Evolutionary conservation across 2,113 vertebrate species (phyloP), one percentile per base, ranked within the genome.

Genomic region (Ornithorhynchus anatinus): DNA sequence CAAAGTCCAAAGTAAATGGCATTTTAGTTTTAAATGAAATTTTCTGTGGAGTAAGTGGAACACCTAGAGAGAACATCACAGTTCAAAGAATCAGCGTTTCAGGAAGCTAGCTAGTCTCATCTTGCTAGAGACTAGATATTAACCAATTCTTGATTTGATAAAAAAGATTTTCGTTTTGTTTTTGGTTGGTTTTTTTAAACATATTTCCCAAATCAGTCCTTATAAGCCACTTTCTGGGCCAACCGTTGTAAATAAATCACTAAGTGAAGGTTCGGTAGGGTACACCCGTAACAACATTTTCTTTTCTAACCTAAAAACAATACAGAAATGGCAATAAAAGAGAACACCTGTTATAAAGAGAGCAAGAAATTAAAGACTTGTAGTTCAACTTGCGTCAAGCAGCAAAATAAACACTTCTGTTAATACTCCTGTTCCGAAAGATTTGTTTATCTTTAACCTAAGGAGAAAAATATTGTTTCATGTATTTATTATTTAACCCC

Each of bases 1-100:
- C 63, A 75, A 64, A 71, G 59, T 72, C 20, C 53, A 68, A 81
- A 69, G 36, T 37, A 67, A 74, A 39, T 56, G 1, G 1, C 29
- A 48, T 58, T 66, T 77, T 60, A 45, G 4, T 79, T 77, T 72
- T 84, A 57, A 76, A 69, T 75, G 71, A 74, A 71, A 79, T 75
- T 73, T 66, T 38, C 36, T 25, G 60, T 80, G 57, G 37, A 51
- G 77, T 77, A 76, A 57, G 60, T 69, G 77, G 61, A 39, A 69
- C 31, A 47, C 59, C 65, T 1, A 25, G 38, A 47, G 40, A 50
- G 54, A 67, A 42, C 61, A 42, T 45, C 1, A 77, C 82, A 69
- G 77, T 73, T 68, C 58, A 78, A 80, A 80, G 58, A 64, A 22
- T 10, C 73, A 25, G 57, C 76, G 62, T 81, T 37, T 75, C 44